These are phyloP conservation scores for Argopecten irradians DNA, from an alignment of 1,140 invertebrate species.

Conservation along the genomic window DNA sequence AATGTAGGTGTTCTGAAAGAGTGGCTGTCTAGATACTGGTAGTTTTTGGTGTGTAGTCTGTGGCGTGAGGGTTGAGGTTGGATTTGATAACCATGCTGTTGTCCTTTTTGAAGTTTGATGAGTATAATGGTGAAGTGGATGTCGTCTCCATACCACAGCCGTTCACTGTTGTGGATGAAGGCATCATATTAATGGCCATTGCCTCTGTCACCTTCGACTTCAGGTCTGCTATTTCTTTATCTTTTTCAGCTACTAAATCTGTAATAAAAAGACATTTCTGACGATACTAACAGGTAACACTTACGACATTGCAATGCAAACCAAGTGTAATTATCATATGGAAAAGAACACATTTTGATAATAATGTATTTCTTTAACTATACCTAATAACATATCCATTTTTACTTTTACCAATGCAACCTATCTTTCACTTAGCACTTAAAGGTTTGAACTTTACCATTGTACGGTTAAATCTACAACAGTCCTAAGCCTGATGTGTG, in stretches of 20 bases:
- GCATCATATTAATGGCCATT: conserved; percentile 88
- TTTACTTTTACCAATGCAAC: too few species aligned
- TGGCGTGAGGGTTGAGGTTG: conserved; percentile 92
- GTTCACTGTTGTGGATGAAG: conserved; percentile 73
- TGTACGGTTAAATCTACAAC: too few species aligned
- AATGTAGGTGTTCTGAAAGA: not conserved
- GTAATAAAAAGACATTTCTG: conserved; percentile 58
- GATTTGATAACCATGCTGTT: conserved; percentile 78
- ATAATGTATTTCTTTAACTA: not conserved
- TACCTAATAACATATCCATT: too few species aligned
- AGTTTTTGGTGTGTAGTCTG: conserved; percentile 88
- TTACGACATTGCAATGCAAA: not conserved
- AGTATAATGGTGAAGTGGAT: conserved; percentile 70
- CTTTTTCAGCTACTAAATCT: conserved; percentile 88
- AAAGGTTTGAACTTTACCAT: too few species aligned
- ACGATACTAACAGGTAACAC: not conserved
- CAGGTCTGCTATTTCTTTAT: conserved; percentile 93
- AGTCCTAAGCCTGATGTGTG: too few species aligned
- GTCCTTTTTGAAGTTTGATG: conserved; percentile 78
- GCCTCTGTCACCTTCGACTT: conserved; percentile 92
- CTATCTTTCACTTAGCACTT: too few species aligned
- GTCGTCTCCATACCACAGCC: conserved; percentile 70
- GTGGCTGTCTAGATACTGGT: conserved; percentile 26
- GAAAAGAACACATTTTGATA: not conserved
- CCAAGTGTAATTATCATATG: not conserved